Percentiles rank a stretch among this genome's conserved stretches.
Conservation (phyloP, 2,797 vertebrate species). For the Lates japonicus region DNA sequence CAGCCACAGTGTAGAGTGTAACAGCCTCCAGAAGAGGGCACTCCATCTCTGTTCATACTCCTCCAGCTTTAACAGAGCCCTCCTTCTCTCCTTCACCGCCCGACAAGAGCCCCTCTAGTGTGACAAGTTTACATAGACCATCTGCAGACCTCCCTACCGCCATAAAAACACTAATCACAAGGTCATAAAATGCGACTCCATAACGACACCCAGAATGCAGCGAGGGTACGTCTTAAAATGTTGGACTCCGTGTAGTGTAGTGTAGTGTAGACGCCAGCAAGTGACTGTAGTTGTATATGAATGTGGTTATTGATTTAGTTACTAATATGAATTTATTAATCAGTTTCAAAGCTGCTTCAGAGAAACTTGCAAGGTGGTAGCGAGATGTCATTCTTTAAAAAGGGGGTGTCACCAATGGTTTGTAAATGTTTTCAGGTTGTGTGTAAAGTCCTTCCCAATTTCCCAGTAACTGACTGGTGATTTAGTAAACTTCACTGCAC, state of each 20-base stretch:
- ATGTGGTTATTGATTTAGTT: conserved; percentile 74
- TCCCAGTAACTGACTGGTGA: not conserved
- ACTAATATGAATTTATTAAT: conserved; percentile 48
- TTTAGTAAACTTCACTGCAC: not conserved
- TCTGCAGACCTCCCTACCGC: conserved; percentile 81
- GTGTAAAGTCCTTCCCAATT: not conserved
- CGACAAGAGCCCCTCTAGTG: conserved; percentile 82
- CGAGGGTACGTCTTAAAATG: conserved; percentile 51
- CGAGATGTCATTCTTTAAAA: conserved; percentile 12
- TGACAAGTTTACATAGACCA: conserved; percentile 84
- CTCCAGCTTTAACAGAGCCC: conserved; percentile 67
- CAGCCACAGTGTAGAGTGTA: conserved; percentile 33
- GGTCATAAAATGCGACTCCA: conserved; percentile 82
- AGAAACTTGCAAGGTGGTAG: conserved; percentile 26
- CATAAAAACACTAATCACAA: conserved; percentile 85
- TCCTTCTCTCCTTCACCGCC: conserved; percentile 67
- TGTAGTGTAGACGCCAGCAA: conserved; percentile 3
- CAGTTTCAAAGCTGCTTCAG: conserved; percentile 33
- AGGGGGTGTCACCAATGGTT: not conserved
- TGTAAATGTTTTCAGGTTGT: conserved; percentile 4
- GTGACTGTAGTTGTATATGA: conserved; percentile 61
- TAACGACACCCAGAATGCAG: conserved; percentile 78
- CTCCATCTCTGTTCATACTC: conserved; percentile 72
- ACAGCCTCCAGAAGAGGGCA: conserved; percentile 82
- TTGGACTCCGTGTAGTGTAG: conserved; percentile 32